phyloP scores from a whole-genome alignment of 2,797 vertebrate species.

The Parauchenoglanis punctatus region DNA sequence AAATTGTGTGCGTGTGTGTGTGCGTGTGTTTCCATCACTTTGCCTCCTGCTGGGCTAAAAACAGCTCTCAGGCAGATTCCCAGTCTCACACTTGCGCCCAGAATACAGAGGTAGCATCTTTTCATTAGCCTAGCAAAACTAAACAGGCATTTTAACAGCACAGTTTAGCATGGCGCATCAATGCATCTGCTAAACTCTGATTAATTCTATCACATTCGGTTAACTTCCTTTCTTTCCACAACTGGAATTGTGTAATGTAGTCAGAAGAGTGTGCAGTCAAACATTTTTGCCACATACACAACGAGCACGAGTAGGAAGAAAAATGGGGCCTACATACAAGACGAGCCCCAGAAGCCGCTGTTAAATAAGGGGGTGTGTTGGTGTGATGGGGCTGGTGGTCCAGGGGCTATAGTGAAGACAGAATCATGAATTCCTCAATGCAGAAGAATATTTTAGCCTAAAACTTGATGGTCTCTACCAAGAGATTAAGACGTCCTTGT shows the following conservation, averaged over 20 bases:
- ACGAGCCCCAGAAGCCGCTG: background rate
- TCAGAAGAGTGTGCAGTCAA: background rate
- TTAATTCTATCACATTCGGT: background rate
- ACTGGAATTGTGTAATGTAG: background rate
- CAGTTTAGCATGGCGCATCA: background rate
- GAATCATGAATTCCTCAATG: background rate
- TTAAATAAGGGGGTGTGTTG: background rate
- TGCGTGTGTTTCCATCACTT: background rate
- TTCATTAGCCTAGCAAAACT: background rate
- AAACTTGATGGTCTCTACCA: background rate
- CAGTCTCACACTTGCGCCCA: slow-evolving; percentile 5
- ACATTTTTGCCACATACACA: background rate
- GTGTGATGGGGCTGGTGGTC: background rate
- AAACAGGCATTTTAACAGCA: background rate
- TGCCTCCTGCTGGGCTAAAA: slow-evolving; percentile 13
- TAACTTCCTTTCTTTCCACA: background rate
- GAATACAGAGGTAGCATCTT: slow-evolving; percentile 12
- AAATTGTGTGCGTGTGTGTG: background rate
- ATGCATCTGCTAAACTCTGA: background rate
- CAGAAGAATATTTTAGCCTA: background rate
- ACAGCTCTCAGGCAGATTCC: background rate
- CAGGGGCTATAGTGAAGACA: background rate
- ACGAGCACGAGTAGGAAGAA: background rate
- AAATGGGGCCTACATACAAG: background rate
- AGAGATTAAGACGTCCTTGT: background rate